A percentile compares a stretch with the other conserved stretches of the same genome.
These are phyloP conservation scores for Salvelinus alpinus DNA, from an alignment of 2,113 vertebrate species.

Conservation along the genomic window DNA sequence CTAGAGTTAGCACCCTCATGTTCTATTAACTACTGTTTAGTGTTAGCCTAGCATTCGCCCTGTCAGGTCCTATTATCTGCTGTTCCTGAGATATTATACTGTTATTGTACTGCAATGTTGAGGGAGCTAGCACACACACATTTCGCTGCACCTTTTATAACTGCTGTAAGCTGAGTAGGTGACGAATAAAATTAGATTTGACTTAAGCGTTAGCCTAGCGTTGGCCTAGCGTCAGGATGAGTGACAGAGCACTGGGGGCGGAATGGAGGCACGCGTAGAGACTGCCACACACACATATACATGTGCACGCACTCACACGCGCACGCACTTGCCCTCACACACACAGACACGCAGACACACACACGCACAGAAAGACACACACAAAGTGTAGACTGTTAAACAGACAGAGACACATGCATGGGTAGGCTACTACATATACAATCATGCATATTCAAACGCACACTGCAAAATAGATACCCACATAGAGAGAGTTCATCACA, in stretches of 20 bases:
- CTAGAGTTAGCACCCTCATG: no score
- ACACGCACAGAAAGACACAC: neutral
- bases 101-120: no score
- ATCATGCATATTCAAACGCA: neutral
- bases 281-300: neutral
- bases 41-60: no score
- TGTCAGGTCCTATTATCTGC: no score
- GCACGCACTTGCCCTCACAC: conserved; percentile 11
- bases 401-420: neutral
- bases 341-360: conserved; percentile 12
- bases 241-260: conserved; percentile 47
- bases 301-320: neutral
- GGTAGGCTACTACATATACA: conserved; percentile 3
- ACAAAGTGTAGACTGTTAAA: neutral
- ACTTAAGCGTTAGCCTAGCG: conserved; percentile 16
- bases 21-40: no score
- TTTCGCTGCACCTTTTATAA: no score
- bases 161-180: no score
- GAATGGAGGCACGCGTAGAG: conserved; percentile 10
- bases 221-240: conserved; percentile 64
- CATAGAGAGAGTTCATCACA: no score
- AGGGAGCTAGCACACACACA: no score
- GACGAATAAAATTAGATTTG: no score
- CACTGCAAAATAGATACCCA: no score
- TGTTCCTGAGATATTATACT: no score